These are phyloP conservation scores for Henricia sp. DNA, from an alignment of 53 echinoderm and acorn worm species.

Conservation along the genomic window DNA sequence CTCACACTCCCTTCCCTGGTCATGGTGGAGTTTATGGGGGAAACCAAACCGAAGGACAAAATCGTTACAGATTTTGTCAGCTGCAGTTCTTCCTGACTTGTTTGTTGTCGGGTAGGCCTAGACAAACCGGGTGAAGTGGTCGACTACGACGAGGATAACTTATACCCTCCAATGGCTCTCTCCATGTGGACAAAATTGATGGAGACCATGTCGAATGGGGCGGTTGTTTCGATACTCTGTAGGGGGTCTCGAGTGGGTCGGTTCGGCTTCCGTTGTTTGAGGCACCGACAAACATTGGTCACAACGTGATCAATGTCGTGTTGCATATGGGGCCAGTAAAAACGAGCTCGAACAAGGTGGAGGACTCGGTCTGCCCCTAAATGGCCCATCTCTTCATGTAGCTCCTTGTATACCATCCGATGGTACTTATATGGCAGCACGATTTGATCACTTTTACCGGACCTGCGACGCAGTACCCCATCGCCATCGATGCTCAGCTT, in stretches of 20 bases:
- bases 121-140: constrained; percentile 61
- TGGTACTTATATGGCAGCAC: too few species aligned
- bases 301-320: constrained; percentile 3
- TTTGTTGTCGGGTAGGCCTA: constrained; percentile 74
- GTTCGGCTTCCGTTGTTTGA: constrained; percentile 4
- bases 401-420: too few species aligned
- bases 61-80: constrained; percentile 57
- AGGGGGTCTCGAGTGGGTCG: constrained; percentile 2
- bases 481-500: too few species aligned
- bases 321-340: constrained; percentile 41
- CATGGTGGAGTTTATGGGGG: constrained; percentile 56
- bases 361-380: constrained; percentile 51
- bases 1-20: constrained; percentile 70
- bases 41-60: constrained; percentile 48
- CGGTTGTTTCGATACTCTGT: constrained; percentile 31
- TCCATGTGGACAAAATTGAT: constrained; percentile 71
- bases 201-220: constrained; percentile 67
- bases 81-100: constrained; percentile 59
- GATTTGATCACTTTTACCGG: too few species aligned
- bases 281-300: constrained; percentile 8
- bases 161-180: constrained; percentile 54
- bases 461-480: too few species aligned
- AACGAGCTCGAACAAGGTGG: constrained; percentile 42
- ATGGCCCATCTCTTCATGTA: constrained; percentile 71
- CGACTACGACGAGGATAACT: constrained; percentile 68